Percentiles rank a stretch among this genome's conserved stretches.
Conservation (phyloP, 2,888 invertebrate species). For the Stictocephala bisonia region DNA sequence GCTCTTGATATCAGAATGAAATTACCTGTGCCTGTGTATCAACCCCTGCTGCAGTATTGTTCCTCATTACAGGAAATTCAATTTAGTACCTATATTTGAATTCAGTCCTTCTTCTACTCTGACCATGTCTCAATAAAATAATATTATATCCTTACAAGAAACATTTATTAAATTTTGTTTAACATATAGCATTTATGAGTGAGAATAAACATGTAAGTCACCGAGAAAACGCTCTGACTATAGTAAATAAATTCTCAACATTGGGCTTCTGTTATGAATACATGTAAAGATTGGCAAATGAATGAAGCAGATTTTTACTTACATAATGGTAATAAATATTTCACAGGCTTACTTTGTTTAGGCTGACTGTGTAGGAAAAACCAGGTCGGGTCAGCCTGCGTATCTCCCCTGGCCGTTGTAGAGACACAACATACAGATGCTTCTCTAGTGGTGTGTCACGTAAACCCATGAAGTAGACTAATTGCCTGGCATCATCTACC, state of each 20-base stretch:
- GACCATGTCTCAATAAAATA: no score
- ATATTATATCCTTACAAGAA: no score
- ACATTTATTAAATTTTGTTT: no score
- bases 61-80: no score
- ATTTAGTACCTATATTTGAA: no score
- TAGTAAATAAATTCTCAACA: conserved; percentile 27
- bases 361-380: conserved; percentile 85
- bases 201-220: no score
- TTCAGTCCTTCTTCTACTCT: no score
- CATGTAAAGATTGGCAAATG: neutral
- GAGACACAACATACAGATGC: conserved; percentile 88
- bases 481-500: conserved; percentile 81
- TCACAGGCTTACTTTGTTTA: conserved; percentile 82
- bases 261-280: neutral
- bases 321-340: neutral
- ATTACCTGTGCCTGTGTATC: no score
- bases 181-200: no score
- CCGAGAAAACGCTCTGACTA: neutral
- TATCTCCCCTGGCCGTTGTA: conserved; percentile 77
- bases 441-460: conserved; percentile 93
- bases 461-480: conserved; percentile 92
- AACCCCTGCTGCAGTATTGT: no score
- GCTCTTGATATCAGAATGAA: no score
- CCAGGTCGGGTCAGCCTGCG: conserved; percentile 84
- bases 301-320: no score